Percentiles rank a stretch among this genome's conserved stretches.
These are phyloP conservation scores for Todus mexicanus DNA, from an alignment of 2,797 vertebrate genomes.

Conservation along the genomic window DNA sequence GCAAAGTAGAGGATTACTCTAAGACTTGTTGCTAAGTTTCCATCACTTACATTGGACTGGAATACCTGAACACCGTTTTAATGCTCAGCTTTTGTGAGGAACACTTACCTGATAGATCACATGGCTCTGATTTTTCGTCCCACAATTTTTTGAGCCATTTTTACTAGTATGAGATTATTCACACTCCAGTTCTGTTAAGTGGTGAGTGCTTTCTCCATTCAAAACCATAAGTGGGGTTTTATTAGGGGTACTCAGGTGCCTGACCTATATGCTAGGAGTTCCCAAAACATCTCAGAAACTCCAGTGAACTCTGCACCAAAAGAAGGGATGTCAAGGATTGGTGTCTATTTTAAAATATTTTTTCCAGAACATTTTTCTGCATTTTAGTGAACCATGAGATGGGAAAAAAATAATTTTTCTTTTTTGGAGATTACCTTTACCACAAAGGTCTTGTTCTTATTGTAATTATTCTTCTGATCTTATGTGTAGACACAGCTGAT, in stretches of 20 bases:
- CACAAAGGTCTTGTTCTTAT: neutral
- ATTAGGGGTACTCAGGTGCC: neutral
- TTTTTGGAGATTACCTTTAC: neutral
- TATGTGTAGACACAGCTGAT: neutral
- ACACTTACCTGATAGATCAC: neutral
- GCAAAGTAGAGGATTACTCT: neutral
- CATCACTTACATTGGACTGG: neutral
- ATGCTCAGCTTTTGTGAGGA: neutral
- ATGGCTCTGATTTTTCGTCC: neutral
- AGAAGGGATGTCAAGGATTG: neutral
- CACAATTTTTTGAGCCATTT: neutral
- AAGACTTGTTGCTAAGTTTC: neutral
- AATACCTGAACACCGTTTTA: neutral
- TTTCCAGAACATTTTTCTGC: neutral
- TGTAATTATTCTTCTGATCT: neutral
- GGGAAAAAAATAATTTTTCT: neutral
- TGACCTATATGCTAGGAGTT: neutral
- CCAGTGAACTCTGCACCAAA: neutral
- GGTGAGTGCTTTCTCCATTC: neutral
- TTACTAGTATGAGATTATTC: neutral
- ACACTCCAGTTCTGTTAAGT: neutral
- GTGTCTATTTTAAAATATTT: neutral
- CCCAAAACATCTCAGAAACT: neutral
- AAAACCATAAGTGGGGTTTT: neutral
- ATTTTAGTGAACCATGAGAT: neutral